Conservation (phyloP, 2,113 vertebrate species). For the Gasterosteus nipponicus region DNA sequence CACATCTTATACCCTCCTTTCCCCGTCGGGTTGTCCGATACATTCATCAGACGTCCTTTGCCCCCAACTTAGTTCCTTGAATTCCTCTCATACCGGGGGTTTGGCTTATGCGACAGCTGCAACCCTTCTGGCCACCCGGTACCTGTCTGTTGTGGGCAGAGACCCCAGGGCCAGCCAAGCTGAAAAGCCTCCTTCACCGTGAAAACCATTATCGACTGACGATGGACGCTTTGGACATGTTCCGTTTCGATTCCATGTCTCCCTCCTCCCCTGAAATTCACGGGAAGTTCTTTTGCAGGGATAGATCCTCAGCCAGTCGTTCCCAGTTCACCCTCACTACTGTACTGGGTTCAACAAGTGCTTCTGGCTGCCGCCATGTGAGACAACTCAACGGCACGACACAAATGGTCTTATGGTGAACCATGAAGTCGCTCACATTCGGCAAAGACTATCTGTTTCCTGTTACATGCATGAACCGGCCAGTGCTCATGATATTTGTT, state of each 20-base stretch:
- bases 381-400: neutral
- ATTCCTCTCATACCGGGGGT: neutral
- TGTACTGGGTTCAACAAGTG: no score
- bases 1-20: neutral
- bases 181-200: neutral
- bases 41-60: neutral
- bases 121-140: neutral
- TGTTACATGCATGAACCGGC: neutral
- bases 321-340: no score
- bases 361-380: neutral
- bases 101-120: neutral
- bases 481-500: neutral
- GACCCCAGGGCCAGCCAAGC: neutral
- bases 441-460: neutral
- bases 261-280: neutral
- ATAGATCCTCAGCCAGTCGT: no score
- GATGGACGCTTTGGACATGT: neutral
- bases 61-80: neutral
- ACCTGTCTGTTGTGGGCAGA: neutral
- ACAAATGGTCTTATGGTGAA: neutral
- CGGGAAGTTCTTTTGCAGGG: neutral
- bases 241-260: neutral
- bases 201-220: neutral
- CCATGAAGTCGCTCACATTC: neutral
- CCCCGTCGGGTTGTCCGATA: neutral